Conservation (phyloP, 37 sponge, comb jelly and placozoan genomes). For the Mnemiopsis leidyi region DNA sequence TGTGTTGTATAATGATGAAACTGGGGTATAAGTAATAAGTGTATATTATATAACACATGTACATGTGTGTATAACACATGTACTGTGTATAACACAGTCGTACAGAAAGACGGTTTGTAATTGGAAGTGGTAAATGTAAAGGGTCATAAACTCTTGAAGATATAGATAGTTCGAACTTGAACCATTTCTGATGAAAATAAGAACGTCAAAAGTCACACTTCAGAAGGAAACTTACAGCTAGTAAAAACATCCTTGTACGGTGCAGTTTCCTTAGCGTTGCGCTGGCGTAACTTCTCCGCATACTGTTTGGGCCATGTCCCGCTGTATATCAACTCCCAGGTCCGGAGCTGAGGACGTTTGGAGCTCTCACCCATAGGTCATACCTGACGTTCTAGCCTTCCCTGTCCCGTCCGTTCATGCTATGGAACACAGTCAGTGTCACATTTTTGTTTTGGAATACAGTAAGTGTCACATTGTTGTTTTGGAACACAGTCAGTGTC, state of each 20-base stretch:
- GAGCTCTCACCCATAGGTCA: slow-evolving; percentile 24
- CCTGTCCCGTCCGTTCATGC: not conserved
- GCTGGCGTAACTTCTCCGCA: not conserved
- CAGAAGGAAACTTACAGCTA: slow-evolving; percentile 9
- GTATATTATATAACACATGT: not conserved
- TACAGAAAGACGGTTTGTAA: too few relatives aligned
- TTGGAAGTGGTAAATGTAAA: too few relatives aligned
- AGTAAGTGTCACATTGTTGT: too few relatives aligned
- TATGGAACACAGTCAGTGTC: too few relatives aligned
- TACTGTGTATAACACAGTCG: too few relatives aligned
- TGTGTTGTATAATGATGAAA: not conserved
- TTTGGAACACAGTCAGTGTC: too few relatives aligned
- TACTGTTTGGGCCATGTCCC: not conserved
- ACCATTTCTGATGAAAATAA: too few relatives aligned
- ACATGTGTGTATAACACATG: too few relatives aligned
- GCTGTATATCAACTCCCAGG: not conserved
- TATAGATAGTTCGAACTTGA: too few relatives aligned
- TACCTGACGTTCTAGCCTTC: not conserved
- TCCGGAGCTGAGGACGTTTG: not conserved
- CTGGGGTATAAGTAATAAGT: not conserved
- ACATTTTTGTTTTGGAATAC: too few relatives aligned
- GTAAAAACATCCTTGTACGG: not conserved
- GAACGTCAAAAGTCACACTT: too few relatives aligned
- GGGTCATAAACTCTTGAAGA: too few relatives aligned
- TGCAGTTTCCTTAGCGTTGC: not conserved